Percentiles rank a stretch among this genome's conserved stretches.
Conservation (phyloP, 2,797 vertebrate species). For the Tauraco hartlaubi region DNA sequence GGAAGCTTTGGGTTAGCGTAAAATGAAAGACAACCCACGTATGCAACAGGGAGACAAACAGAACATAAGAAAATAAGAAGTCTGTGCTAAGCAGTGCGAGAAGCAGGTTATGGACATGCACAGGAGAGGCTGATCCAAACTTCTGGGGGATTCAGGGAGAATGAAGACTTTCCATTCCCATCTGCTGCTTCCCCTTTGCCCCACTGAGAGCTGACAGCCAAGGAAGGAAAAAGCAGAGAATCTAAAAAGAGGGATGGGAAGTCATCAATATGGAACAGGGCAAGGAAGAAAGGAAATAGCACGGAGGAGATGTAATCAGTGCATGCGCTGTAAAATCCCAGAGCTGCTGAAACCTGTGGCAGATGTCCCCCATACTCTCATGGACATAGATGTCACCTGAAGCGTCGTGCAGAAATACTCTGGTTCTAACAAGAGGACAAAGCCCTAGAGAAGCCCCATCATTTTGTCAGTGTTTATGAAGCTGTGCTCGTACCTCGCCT, state of each 20-base stretch:
- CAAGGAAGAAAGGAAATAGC: neutral
- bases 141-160: neutral
- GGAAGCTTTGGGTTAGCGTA: neutral
- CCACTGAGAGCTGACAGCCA: neutral
- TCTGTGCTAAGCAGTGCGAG: neutral
- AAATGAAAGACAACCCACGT: neutral
- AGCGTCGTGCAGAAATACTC: neutral
- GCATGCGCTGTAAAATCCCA: neutral
- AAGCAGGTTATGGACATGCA: neutral
- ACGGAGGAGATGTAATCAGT: neutral
- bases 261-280: neutral
- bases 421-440: neutral
- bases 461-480: neutral
- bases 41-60: neutral
- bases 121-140: neutral
- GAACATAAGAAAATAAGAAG: neutral
- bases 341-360: neutral
- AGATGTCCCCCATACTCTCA: neutral
- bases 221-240: neutral
- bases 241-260: neutral
- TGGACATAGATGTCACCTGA: neutral
- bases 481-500: conserved; percentile 72
- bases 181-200: neutral
- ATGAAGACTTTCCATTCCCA: neutral
- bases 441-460: neutral